Percentiles rank a stretch among this genome's conserved stretches.
phyloP scores from a whole-genome alignment of 2,888 invertebrate species.

The Dryobota labecula region DNA sequence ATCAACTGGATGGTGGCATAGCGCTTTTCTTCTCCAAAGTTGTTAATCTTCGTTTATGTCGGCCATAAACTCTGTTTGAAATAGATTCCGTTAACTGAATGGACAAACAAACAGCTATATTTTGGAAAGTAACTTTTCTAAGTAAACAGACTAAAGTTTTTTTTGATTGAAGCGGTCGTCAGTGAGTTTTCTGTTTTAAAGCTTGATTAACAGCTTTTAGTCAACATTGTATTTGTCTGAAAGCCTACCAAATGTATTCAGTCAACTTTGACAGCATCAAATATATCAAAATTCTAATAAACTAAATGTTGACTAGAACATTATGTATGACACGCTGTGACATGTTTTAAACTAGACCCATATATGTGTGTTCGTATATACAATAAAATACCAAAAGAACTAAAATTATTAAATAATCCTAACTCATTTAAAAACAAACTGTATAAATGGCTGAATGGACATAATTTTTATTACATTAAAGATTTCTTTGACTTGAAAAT shows the following conservation, averaged over 20 bases:
- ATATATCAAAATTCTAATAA: conserved; percentile 2
- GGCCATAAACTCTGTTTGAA: conserved; percentile 56
- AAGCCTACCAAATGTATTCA: conserved; percentile 14
- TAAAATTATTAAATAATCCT: no score
- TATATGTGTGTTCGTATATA: no score
- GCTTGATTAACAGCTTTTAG: conserved; percentile 27
- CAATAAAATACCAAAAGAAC: no score
- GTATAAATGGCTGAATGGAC: no score
- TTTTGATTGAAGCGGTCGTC: conserved; percentile 27
- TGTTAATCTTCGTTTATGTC: conserved; percentile 62
- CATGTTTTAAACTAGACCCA: neutral
- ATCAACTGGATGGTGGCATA: conserved; percentile 53
- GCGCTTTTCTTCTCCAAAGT: conserved; percentile 61
- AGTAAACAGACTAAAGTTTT: conserved; percentile 34
- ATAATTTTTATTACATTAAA: no score
- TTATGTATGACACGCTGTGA: neutral
- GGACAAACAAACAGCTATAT: conserved; percentile 55
- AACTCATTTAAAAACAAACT: no score
- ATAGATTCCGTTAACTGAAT: conserved; percentile 51
- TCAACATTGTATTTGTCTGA: conserved; percentile 4
- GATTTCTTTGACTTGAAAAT: no score
- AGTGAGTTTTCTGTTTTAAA: conserved; percentile 25
- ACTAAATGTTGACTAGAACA: conserved; percentile 24
- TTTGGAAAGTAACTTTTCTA: conserved; percentile 33
- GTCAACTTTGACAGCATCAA: conserved; percentile 11